A percentile compares a stretch with the other conserved stretches of the same genome.
phyloP scores from a whole-genome alignment of 2,113 vertebrate genomes.

The Cheirogaleus medius region DNA sequence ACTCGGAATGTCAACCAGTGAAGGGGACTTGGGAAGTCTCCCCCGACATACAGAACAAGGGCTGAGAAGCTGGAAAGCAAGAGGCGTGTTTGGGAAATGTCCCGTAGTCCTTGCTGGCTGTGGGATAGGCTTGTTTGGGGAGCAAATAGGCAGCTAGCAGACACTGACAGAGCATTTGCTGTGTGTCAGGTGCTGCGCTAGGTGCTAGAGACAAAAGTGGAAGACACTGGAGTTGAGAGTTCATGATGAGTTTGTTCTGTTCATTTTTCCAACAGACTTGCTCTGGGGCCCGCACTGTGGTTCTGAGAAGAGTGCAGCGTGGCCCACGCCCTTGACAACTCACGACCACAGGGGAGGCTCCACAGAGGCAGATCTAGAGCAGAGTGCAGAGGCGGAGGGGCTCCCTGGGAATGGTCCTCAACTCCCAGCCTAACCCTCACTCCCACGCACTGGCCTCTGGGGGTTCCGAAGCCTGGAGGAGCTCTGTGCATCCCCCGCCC shows the following conservation, averaged over 20 bases:
- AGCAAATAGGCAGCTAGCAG: not conserved
- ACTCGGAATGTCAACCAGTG: not conserved
- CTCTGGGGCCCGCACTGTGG: not conserved
- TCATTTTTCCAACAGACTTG: not conserved
- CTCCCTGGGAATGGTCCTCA: not conserved
- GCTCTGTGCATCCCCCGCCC: no score
- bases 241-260: not conserved
- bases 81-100: not conserved
- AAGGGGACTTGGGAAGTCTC: not conserved
- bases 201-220: not conserved
- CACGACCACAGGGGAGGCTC: not conserved
- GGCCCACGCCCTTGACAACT: not conserved
- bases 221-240: not conserved
- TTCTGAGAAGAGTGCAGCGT: not conserved
- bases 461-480: no score
- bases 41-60: not conserved
- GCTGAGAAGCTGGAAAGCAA: not conserved
- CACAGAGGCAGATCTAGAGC: accelerated
- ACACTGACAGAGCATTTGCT: not conserved
- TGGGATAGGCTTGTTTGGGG: not conserved
- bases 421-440: not conserved
- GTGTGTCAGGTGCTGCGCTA: not conserved
- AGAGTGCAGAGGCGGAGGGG: not conserved
- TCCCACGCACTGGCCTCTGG: not conserved
- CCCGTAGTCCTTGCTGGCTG: not conserved